A percentile compares a stretch with the other conserved stretches of the same genome.
These are phyloP conservation scores for Achlya flavicornis DNA, from an alignment of 2,888 invertebrate species.

Conservation along the genomic window DNA sequence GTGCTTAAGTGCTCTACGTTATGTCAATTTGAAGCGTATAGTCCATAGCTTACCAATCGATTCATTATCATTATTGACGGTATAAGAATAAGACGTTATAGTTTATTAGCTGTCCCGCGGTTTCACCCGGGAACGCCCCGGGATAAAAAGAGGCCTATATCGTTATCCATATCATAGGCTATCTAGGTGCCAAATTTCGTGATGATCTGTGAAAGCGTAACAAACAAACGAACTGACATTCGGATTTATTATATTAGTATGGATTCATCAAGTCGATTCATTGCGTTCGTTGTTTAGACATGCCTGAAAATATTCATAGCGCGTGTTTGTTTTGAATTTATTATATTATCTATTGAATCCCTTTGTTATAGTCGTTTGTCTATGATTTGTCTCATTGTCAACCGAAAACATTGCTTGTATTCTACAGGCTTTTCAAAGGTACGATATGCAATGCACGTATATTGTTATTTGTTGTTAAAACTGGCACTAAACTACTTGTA, in stretches of 20 bases:
- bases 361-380: constrained; percentile 73
- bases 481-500: background rate
- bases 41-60: too few species aligned
- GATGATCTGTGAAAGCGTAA: too few species aligned
- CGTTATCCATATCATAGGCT: too few species aligned
- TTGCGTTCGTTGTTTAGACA: constrained; percentile 53
- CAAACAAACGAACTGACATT: too few species aligned
- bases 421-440: constrained; percentile 51
- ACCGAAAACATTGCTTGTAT: constrained; percentile 68
- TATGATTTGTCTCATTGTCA: constrained; percentile 66
- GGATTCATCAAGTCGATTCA: background rate
- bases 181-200: too few species aligned
- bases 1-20: too few species aligned
- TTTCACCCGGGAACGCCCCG: too few species aligned
- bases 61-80: too few species aligned
- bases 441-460: constrained; percentile 22
- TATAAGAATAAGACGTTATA: too few species aligned
- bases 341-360: constrained; percentile 75
- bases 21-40: too few species aligned
- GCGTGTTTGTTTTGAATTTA: constrained; percentile 74
- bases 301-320: constrained; percentile 61
- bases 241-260: background rate
- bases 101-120: too few species aligned
- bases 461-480: constrained; percentile 27
- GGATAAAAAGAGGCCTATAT: too few species aligned